Percentiles rank a stretch among this genome's conserved stretches.
These are phyloP conservation scores for Drosophila pachea DNA, from an alignment of 1,140 invertebrate species.

Conservation along the genomic window DNA sequence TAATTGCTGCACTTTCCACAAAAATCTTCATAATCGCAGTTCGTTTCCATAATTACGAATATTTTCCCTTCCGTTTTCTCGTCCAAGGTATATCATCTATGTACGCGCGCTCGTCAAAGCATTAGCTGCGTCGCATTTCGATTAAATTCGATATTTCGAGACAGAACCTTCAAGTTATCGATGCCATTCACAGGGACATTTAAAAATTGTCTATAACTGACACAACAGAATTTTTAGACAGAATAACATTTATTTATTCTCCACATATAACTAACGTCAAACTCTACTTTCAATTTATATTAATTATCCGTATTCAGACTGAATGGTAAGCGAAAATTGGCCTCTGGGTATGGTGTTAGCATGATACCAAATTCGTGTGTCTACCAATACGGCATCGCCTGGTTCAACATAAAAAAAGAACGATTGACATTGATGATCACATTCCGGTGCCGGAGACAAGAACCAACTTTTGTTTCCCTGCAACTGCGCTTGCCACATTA, in stretches of 20 bases:
- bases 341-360: constrained; percentile 89
- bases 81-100: constrained; percentile 1
- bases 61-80: background rate
- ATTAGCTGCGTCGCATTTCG: background rate
- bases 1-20: constrained; percentile 38
- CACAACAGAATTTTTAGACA: background rate
- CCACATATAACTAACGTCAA: constrained; percentile 8
- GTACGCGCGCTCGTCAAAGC: constrained; percentile 8
- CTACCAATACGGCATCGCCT: constrained; percentile 92
- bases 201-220: background rate
- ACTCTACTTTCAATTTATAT: background rate
- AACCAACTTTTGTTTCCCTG: constrained; percentile 92
- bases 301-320: constrained; percentile 92
- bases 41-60: constrained; percentile 33
- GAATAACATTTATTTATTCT: constrained; percentile 8
- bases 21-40: constrained; percentile 48
- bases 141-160: background rate
- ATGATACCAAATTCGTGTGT: constrained; percentile 96
- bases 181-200: background rate
- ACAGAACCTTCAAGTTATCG: background rate
- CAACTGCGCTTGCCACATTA: constrained; percentile 97
- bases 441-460: constrained; percentile 92
- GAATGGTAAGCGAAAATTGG: constrained; percentile 93
- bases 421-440: constrained; percentile 86
- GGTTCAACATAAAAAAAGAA: constrained; percentile 89